These are phyloP conservation scores for Pseudonaja textilis DNA, from an alignment of 2,113 vertebrate genomes.

Conservation along the genomic window DNA sequence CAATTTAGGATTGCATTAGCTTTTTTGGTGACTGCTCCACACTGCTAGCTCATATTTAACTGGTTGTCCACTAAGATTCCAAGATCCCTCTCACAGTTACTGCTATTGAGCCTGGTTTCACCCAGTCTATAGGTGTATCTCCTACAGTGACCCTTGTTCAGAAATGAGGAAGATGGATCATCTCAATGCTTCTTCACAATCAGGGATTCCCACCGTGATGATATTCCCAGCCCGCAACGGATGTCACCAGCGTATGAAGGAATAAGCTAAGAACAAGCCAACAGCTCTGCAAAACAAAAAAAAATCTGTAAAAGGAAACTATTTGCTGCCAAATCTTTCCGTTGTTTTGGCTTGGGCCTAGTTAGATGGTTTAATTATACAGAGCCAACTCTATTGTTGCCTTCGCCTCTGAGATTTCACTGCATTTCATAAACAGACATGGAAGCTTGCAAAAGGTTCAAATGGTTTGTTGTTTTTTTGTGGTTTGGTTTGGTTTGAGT, in stretches of 20 bases:
- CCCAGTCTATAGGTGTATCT: no score
- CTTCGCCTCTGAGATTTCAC: neutral
- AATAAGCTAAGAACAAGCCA: neutral
- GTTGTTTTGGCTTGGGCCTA: neutral
- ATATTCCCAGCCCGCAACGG: neutral
- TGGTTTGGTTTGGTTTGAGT: neutral
- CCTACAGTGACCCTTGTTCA: neutral
- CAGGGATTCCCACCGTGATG: neutral
- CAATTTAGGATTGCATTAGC: no score
- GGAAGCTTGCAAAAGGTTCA: neutral
- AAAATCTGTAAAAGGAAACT: neutral
- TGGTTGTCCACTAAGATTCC: no score
- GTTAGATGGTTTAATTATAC: neutral
- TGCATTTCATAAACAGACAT: neutral
- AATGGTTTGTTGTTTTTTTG: neutral
- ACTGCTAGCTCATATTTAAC: no score
- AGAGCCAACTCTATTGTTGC: neutral
- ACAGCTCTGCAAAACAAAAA: neutral
- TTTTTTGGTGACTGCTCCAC: no score
- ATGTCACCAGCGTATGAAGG: neutral
- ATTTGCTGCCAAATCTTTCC: neutral
- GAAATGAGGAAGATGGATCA: neutral
- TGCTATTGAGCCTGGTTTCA: no score
- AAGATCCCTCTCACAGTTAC: no score
- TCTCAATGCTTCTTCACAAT: neutral